Conservation (phyloP, 2,888 invertebrate species). For the Volucella inflata region DNA sequence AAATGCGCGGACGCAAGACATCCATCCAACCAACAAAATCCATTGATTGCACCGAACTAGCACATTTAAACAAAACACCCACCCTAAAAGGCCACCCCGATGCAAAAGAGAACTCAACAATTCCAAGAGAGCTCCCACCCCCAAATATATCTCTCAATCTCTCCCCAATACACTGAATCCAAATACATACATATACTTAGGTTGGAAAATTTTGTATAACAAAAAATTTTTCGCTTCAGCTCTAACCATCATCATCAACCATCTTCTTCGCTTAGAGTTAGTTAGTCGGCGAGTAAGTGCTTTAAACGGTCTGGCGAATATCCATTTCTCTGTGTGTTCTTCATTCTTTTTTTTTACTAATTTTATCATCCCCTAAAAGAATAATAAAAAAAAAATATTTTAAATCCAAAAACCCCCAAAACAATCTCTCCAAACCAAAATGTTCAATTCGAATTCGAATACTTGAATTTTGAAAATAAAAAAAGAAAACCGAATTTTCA, state of each 20-base stretch:
- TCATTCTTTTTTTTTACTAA: slow-evolving; percentile 51
- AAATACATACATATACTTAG: slow-evolving; percentile 11
- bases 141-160: not conserved
- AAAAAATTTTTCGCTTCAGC: slow-evolving; percentile 68
- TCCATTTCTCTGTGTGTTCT: slow-evolving; percentile 70
- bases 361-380: slow-evolving; percentile 64
- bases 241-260: slow-evolving; percentile 71
- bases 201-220: slow-evolving; percentile 65
- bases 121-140: slow-evolving; percentile 46
- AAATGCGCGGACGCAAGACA: slow-evolving; percentile 71
- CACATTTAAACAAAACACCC: slow-evolving; percentile 27
- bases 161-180: not conserved
- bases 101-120: slow-evolving; percentile 1
- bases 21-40: slow-evolving; percentile 69
- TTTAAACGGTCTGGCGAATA: slow-evolving; percentile 73
- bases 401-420: slow-evolving; percentile 2
- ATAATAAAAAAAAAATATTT: slow-evolving; percentile 28
- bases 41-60: slow-evolving; percentile 62
- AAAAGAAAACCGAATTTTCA: slow-evolving; percentile 31
- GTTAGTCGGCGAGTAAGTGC: slow-evolving; percentile 76
- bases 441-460: slow-evolving; percentile 46
- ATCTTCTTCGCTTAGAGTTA: slow-evolving; percentile 74
- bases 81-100: not conserved
- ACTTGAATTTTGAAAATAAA: not conserved
- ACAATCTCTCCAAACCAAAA: slow-evolving; percentile 27